A percentile compares a stretch with the other conserved stretches of the same genome.
phyloP scores from a whole-genome alignment of 2,888 invertebrate genomes.

The Perithous albicinctus region DNA sequence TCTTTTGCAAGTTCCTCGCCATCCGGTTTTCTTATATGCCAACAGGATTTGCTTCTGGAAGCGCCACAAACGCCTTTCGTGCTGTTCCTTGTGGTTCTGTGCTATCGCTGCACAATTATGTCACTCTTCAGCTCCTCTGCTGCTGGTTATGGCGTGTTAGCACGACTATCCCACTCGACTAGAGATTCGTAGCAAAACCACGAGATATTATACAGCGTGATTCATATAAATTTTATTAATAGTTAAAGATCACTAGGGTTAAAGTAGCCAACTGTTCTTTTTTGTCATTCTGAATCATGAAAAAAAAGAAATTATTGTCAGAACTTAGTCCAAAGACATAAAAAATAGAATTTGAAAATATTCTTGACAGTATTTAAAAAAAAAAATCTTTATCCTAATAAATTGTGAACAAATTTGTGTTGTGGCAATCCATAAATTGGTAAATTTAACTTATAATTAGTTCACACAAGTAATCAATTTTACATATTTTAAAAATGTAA shows the following conservation, averaged over 20 bases:
- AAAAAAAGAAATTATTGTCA: not conserved
- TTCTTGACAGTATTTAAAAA: too few species aligned
- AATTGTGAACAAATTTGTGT: too few species aligned
- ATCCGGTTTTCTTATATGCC: constrained; percentile 42
- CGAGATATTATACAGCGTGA: constrained; percentile 26
- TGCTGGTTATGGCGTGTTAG: constrained; percentile 25
- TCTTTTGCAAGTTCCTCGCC: constrained; percentile 27
- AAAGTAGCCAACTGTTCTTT: not conserved
- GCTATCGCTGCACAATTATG: constrained; percentile 44
- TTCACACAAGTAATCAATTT: too few species aligned
- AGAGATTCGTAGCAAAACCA: constrained; percentile 19
- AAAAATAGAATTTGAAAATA: too few species aligned
- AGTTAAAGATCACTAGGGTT: not conserved
- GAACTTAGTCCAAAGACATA: not conserved
- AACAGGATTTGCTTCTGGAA: constrained; percentile 25
- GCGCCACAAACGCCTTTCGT: constrained; percentile 27
- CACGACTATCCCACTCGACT: constrained; percentile 2
- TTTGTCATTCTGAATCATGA: not conserved
- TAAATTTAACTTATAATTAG: too few species aligned
- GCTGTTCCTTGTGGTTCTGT: constrained; percentile 19
- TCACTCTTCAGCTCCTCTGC: constrained; percentile 43
- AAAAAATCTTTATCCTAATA: too few species aligned
- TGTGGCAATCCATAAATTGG: too few species aligned
- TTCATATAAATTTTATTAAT: not conserved
- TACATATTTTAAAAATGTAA: too few species aligned